phyloP scores from a whole-genome alignment of 2,888 invertebrate genomes.

The Sphinx pinastri region DNA sequence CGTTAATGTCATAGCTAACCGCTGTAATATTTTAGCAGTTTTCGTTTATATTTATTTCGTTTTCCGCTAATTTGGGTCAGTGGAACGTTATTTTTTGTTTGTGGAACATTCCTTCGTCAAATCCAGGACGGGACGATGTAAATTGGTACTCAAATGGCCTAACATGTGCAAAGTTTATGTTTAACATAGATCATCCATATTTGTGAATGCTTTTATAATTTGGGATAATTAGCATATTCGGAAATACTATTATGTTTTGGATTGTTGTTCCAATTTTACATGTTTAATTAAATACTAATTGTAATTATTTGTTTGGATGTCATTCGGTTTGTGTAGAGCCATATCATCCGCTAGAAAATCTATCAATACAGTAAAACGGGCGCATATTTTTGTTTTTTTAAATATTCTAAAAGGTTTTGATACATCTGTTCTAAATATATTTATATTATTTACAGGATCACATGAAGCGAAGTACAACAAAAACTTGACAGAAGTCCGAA shows the following conservation, averaged over 20 bases:
- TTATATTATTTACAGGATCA: conserved; percentile 52
- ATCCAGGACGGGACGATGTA: not conserved
- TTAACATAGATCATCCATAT: not conserved
- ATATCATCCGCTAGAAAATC: no score
- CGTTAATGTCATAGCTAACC: not conserved
- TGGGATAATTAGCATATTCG: not conserved
- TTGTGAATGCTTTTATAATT: not conserved
- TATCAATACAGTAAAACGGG: no score
- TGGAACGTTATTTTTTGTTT: conserved; percentile 29
- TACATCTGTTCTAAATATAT: no score
- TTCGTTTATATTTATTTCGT: conserved; percentile 20
- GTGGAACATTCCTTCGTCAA: conserved; percentile 15
- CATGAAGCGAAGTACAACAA: conserved; percentile 58
- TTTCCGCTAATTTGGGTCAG: conserved; percentile 30
- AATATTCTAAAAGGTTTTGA: no score
- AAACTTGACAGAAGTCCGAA: conserved; percentile 55
- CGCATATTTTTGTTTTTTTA: no score
- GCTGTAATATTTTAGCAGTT: conserved; percentile 1
- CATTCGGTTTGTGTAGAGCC: no score
- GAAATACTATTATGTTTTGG: not conserved
- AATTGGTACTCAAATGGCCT: not conserved
- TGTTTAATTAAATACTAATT: no score
- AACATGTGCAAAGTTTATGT: not conserved
- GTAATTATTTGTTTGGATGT: no score
- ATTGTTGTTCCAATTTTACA: no score